Evolutionary conservation across 2,797 vertebrate genomes (phyloP), one percentile per base, ranked within the genome.

Genomic region (Enteromius afrohamiltoni): DNA sequence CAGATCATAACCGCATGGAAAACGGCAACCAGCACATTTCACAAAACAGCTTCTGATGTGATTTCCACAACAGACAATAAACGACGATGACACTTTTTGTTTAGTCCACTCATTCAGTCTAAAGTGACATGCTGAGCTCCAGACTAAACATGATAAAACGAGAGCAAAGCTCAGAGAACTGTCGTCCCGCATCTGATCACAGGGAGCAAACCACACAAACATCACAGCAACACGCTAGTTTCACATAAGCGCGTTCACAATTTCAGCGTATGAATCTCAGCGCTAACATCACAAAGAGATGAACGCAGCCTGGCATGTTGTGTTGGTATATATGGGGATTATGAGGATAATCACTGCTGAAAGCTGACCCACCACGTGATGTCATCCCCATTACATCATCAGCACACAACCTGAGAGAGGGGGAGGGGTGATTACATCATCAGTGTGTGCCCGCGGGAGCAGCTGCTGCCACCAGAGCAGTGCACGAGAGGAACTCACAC

Each of bases 381-480:
- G 73, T 60, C 74, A 77, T 40, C 2, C 51, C 23, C 37, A 77
- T 83, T 83, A 83, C 74, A 77, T 69, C 81, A 83, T 77, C 81
- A 67, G 14, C 29, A 64, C 29, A 79, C 5, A 73, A 83, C 71
- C 81, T 58, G 60, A 6, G 62, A 1, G 42, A 62, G 67, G 42
- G 65, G 60, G 74, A 65, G 17, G 65, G 53, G 74, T 16, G 7
- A 83, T 83, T 60, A 77, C 64, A 77, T 83, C 82, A 83, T 83
- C 74, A 83, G 6, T 8, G 19, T 77, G 65, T 83, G 64, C 64
- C 64, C 47, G 64, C n/a, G 74, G 82, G 74, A 68, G 60, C 0
- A 10, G 37, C 42, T 65, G 58, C 76, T 21, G 53, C 79, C 67
- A 60, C 51, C 80, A 75, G 89, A 91, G 70, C 65, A 60, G 64